Evolutionary conservation across 2,797 vertebrate genomes (phyloP).

Genomic region (Ctenopoma kingsleyae): DNA sequence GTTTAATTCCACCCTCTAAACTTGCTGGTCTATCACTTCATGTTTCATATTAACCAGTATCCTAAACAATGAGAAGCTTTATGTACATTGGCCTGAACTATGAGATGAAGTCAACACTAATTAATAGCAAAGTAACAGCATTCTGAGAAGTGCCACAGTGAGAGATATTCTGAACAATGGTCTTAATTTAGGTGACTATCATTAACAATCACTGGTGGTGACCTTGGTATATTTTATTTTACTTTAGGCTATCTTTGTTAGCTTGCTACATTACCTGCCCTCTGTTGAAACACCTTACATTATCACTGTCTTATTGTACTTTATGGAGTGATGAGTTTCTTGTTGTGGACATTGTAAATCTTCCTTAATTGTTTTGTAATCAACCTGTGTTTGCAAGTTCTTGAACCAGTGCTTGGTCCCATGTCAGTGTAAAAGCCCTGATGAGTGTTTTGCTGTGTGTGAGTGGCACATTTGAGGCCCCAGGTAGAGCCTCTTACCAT

Average conservation of each 20-base stretch:
- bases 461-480: constrained; percentile 63
- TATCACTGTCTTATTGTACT: not conserved
- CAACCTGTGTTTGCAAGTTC: not conserved
- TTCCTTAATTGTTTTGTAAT: not conserved
- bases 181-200: too few relatives aligned
- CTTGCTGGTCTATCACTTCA: not conserved
- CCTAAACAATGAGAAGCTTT: not conserved
- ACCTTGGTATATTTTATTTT: not conserved
- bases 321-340: not conserved
- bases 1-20: not conserved
- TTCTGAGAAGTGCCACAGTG: not conserved
- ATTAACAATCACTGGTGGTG: not conserved
- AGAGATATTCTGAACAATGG: not conserved
- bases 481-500: constrained; percentile 87
- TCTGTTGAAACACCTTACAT: not conserved
- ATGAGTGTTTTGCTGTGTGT: constrained; percentile 15
- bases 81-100: not conserved
- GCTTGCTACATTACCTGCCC: not conserved
- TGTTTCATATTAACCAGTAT: constrained; percentile 8
- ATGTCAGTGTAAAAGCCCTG: not conserved
- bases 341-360: not conserved
- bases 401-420: not conserved
- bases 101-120: not conserved
- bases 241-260: not conserved
- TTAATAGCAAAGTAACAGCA: not conserved